phyloP scores from a whole-genome alignment of 2,113 vertebrate genomes.

The Petrocephalus zakoni region DNA sequence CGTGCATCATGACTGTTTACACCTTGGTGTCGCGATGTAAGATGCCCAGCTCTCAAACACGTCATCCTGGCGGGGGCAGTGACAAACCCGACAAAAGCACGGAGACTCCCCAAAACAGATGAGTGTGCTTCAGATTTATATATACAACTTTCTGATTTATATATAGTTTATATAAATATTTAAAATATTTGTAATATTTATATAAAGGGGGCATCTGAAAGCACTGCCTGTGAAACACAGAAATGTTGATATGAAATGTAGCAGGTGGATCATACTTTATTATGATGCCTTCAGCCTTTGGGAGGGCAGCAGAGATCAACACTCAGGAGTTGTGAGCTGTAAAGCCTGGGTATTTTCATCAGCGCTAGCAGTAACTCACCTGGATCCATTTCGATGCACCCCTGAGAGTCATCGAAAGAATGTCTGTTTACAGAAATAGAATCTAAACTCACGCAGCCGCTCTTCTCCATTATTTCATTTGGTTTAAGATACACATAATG shows the following conservation, averaged over 20 bases:
- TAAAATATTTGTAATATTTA: no score
- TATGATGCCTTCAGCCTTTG: background rate
- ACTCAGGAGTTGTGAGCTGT: background rate
- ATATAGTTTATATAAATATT: background rate
- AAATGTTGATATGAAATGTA: background rate
- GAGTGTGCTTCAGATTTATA: background rate
- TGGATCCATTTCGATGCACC: background rate
- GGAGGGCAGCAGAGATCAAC: background rate
- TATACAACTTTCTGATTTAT: background rate
- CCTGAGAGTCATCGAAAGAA: background rate
- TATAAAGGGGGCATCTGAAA: background rate
- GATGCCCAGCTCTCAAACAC: background rate
- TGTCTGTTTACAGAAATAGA: background rate
- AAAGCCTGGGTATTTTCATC: background rate
- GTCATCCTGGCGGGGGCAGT: background rate
- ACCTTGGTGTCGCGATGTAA: background rate
- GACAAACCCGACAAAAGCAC: background rate
- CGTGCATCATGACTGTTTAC: background rate
- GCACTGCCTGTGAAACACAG: background rate
- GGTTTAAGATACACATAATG: background rate
- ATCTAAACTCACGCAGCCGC: background rate
- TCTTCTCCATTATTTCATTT: background rate
- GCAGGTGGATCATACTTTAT: background rate
- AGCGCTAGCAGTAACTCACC: background rate
- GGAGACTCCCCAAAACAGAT: background rate